Evolutionary conservation across 2,113 vertebrate genomes (phyloP).

Genomic region (Phalacrocorax aristotelis): DNA sequence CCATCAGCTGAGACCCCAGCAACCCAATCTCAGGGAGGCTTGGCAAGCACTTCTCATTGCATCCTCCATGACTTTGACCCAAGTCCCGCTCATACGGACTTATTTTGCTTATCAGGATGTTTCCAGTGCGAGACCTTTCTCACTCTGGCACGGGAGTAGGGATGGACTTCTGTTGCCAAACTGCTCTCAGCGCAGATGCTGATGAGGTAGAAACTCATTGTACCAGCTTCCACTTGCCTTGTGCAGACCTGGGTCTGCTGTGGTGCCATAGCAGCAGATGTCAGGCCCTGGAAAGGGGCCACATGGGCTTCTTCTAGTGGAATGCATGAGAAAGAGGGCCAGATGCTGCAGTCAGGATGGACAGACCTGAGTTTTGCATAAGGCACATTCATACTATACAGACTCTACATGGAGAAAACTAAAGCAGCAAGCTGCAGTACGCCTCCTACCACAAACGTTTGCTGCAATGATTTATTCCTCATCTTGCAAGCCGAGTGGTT

Average conservation of each 20-base stretch:
- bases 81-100: not conserved
- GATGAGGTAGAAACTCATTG: not conserved
- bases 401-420: not conserved
- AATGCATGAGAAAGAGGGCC: not conserved
- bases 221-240: not conserved
- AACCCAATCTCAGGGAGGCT: not conserved
- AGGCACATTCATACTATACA: not conserved
- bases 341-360: not conserved
- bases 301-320: not conserved
- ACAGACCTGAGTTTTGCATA: not conserved
- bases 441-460: not conserved
- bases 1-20: not conserved
- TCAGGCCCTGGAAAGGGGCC: not conserved
- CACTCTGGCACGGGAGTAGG: not conserved
- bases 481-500: not conserved
- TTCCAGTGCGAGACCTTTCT: not conserved
- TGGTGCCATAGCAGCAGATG: not conserved
- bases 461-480: not conserved
- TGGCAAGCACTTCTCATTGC: not conserved
- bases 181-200: not conserved
- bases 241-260: not conserved
- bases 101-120: not conserved
- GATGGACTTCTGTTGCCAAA: not conserved
- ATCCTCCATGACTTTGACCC: not conserved
- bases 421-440: not conserved